Base-by-base conservation (phyloP, 2,797 vertebrate genomes). In the Morus bassanus region DNA sequence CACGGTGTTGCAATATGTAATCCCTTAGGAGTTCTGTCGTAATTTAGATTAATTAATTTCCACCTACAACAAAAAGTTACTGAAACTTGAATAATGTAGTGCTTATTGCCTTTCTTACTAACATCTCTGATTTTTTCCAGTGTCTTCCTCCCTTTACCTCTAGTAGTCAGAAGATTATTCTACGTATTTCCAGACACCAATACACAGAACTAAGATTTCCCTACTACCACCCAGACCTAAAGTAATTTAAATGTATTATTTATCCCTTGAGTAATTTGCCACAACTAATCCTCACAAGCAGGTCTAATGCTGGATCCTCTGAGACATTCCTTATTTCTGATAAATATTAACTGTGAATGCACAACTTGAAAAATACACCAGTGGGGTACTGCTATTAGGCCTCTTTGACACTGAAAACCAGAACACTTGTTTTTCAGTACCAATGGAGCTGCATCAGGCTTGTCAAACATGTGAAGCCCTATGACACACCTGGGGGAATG, bases 181-280 rank as follows among this genome's bases (percentile, higher is more conserved):
- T 51, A 39, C 2, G 1, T 67, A 81, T 89, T 91, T 93, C 65
- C 69, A 94, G 48, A 46, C 35, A 80, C 23, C 3, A 5, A 61
- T 22, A 53, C 22, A 25, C 14, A 87, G 51, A 67, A 69, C 37
- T 91, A 56, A 89, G 54, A 68, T 87, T 86, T 82, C 45, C 31
- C 54, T 92, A 21, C 54, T 78, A n/a, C 83, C 39, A 35, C 46
- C 93, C 73, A 95, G 56, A 86, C n/a, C 54, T 84, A 83, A 96
- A 87, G 69, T 95, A 93, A 96, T 97, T 96, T 94, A 87, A 96
- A 96, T 91, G 51, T 76, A 91, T 93, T 80, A 80, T 96, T 94
- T 96, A 88, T 88, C 65, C 72, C 86, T 85, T 21, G 65, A 91
- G 90, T 96, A 90, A 97, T 97, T 97, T 98, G 78, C 96, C 85